Evolutionary conservation across 2,888 invertebrate species (phyloP).

Genomic region (Diaphora mendica): DNA sequence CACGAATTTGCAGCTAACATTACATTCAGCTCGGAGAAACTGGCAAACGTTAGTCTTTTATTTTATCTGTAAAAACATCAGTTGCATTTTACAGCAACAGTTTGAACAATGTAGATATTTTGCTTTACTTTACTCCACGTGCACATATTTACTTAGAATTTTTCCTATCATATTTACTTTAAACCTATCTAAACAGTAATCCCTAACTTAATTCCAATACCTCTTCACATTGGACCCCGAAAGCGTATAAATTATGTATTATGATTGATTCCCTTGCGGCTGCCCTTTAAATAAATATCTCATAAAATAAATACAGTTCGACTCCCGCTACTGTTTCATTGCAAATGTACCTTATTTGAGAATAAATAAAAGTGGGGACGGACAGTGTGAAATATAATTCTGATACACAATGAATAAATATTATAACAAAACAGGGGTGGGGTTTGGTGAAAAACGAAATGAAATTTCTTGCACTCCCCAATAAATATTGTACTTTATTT

Average conservation of each 20-base stretch:
- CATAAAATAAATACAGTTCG: constrained; percentile 66
- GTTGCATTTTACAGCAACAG: not conserved
- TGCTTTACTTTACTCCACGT: not conserved
- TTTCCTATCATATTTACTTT: constrained; percentile 1
- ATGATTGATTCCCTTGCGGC: constrained; percentile 42
- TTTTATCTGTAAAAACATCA: not conserved
- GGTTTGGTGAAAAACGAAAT: constrained; percentile 10
- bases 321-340: constrained; percentile 64
- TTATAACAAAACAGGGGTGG: constrained; percentile 6
- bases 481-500: not conserved
- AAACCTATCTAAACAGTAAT: constrained; percentile 16
- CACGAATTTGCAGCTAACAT: not conserved
- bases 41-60: not conserved
- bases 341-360: constrained; percentile 51
- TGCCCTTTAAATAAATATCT: constrained; percentile 62
- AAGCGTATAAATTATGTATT: constrained; percentile 34
- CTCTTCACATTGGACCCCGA: constrained; percentile 26
- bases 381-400: constrained; percentile 51
- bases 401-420: constrained; percentile 10
- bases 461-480: not conserved
- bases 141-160: not conserved
- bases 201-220: constrained; percentile 25
- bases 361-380: constrained; percentile 55
- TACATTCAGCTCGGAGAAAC: not conserved
- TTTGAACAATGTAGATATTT: not conserved